Evolutionary conservation across 2,113 vertebrate species (phyloP).

Genomic region (Burhinus oedicnemus): DNA sequence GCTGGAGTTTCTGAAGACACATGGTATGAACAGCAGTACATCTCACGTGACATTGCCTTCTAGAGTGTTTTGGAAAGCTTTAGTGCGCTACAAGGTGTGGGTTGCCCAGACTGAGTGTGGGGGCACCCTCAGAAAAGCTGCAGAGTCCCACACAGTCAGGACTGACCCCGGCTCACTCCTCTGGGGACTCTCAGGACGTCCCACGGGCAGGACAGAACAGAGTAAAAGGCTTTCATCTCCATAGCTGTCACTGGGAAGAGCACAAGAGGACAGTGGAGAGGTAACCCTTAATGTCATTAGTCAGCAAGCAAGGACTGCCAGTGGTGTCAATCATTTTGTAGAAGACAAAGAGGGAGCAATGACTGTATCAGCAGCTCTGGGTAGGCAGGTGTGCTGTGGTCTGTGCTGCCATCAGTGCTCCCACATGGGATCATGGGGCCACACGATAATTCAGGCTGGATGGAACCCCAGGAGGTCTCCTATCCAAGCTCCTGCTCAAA

Average conservation of each 20-base stretch:
- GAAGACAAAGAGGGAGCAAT: background rate
- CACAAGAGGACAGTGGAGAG: background rate
- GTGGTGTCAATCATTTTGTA: background rate
- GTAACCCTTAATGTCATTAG: background rate
- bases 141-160: rapidly evolving
- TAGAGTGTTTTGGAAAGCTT: background rate
- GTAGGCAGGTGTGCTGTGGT: background rate
- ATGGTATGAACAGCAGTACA: background rate
- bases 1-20: background rate
- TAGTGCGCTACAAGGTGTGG: too few species aligned
- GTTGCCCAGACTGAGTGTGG: background rate
- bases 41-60: background rate
- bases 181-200: background rate
- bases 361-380: background rate
- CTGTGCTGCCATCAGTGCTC: background rate
- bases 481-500: background rate
- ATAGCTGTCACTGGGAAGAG: background rate
- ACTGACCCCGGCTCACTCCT: background rate
- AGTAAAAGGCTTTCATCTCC: background rate
- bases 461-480: background rate
- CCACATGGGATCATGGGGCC: background rate
- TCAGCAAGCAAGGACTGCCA: background rate
- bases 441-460: background rate
- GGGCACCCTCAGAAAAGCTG: background rate
- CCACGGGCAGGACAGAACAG: background rate